A percentile compares a stretch with the other conserved stretches of the same genome.
Evolutionary conservation across 2,797 vertebrate species (phyloP).

Genomic region (Ataeniobius toweri): DNA sequence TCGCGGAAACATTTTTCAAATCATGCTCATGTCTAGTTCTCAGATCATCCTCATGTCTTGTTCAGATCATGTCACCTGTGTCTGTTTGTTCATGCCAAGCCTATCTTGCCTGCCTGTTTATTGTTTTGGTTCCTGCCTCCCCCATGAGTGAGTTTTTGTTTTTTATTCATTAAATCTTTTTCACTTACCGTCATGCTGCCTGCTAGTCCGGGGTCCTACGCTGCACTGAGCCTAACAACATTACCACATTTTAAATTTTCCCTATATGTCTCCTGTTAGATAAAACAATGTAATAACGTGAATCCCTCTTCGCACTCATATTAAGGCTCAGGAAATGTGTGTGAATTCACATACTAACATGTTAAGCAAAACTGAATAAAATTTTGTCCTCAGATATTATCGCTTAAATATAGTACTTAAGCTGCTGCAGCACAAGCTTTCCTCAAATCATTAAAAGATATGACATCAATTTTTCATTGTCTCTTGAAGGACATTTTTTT

Average conservation of each 20-base stretch:
- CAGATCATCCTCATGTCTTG: no score
- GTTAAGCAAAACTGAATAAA: background rate
- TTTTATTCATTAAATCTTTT: no score
- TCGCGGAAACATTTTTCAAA: no score
- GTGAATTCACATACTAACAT: background rate
- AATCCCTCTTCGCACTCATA: background rate
- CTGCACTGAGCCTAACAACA: background rate
- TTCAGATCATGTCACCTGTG: no score
- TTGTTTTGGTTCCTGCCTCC: no score
- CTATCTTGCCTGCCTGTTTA: no score
- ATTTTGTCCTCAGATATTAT: no score
- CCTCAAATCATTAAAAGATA: slow-evolving; percentile 16
- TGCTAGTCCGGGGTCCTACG: no score
- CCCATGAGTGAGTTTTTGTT: no score
- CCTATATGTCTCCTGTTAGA: background rate
- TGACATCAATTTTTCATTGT: slow-evolving; percentile 51
- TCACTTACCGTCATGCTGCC: no score
- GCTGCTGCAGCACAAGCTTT: slow-evolving; percentile 13
- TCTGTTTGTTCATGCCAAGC: no score
- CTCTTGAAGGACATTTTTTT: slow-evolving; percentile 54
- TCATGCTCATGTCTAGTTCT: no score
- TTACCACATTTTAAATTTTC: background rate
- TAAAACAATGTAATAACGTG: background rate
- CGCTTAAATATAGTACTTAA: background rate
- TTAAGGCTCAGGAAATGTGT: background rate